These are phyloP conservation scores for Hybognathus amarus DNA, from an alignment of 2,797 vertebrate genomes.

Conservation along the genomic window DNA sequence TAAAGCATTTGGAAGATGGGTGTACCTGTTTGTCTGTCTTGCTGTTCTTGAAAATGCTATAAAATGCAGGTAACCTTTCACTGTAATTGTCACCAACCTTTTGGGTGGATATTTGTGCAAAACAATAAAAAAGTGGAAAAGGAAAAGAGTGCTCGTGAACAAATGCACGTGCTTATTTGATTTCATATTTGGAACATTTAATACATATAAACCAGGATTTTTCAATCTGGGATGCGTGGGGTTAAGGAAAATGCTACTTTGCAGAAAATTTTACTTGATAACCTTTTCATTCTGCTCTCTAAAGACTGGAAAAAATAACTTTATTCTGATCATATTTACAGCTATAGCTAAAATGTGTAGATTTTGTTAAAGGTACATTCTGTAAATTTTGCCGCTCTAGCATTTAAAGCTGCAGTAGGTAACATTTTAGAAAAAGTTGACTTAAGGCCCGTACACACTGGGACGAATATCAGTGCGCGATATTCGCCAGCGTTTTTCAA, in stretches of 20 bases:
- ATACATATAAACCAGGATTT: not conserved
- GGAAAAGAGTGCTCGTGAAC: not conserved
- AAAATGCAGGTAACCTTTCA: not conserved
- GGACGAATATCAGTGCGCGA: too few relatives aligned
- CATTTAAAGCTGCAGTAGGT: too few relatives aligned
- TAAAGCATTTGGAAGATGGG: constrained; percentile 77
- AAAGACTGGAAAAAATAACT: not conserved
- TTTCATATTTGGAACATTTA: not conserved
- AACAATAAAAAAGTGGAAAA: not conserved
- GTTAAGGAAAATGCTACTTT: not conserved
- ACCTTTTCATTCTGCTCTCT: not conserved
- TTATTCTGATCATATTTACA: not conserved
- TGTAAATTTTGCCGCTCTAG: not conserved
- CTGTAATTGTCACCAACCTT: not conserved
- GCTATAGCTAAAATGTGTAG: not conserved
- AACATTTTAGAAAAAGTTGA: too few relatives aligned
- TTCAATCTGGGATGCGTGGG: not conserved
- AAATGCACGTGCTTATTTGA: not conserved
- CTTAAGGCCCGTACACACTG: too few relatives aligned
- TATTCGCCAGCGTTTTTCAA: too few relatives aligned
- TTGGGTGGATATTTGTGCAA: not conserved
- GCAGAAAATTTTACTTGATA: too few relatives aligned
- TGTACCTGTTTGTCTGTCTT: constrained; percentile 47
- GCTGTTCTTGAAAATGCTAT: not conserved
- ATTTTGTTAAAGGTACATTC: not conserved